A percentile compares a stretch with the other conserved stretches of the same genome.
Evolutionary conservation across 2,797 vertebrate genomes (phyloP).

Genomic region (Menidia menidia): DNA sequence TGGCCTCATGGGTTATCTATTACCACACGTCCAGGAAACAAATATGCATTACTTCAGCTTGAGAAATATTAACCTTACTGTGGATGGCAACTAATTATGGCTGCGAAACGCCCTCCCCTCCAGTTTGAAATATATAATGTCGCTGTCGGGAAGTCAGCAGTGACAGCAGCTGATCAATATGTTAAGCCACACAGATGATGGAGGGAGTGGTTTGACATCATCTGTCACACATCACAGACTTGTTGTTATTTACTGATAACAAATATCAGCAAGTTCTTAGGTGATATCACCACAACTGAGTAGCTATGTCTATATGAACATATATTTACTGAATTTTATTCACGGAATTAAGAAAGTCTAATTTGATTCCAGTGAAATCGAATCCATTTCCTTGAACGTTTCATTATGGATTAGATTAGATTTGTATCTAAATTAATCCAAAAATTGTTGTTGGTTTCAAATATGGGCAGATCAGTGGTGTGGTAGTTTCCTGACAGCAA

Average conservation of each 20-base stretch:
- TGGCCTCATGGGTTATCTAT: slow-evolving; percentile 73
- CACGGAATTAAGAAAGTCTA: too few species aligned
- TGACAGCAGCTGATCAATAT: slow-evolving; percentile 55
- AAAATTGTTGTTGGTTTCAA: too few species aligned
- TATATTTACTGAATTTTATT: too few species aligned
- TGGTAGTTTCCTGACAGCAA: too few species aligned
- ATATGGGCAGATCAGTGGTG: too few species aligned
- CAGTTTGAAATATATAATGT: slow-evolving; percentile 36
- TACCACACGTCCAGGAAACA: slow-evolving; percentile 78
- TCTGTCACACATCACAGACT: slow-evolving; percentile 20
- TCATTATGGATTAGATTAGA: too few species aligned
- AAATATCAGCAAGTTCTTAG: background rate
- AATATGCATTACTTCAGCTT: slow-evolving; percentile 76
- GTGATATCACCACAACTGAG: too few species aligned
- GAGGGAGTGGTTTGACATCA: slow-evolving; percentile 20
- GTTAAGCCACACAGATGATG: slow-evolving; percentile 27
- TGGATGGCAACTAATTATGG: slow-evolving; percentile 75
- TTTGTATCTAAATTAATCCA: too few species aligned
- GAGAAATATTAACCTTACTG: slow-evolving; percentile 79
- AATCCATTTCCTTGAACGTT: too few species aligned
- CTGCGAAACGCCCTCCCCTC: slow-evolving; percentile 20
- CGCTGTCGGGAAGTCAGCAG: slow-evolving; percentile 34
- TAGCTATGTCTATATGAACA: too few species aligned
- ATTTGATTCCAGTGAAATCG: too few species aligned
- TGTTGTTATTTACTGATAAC: background rate